Base-by-base conservation (phyloP, 2,797 vertebrate species). In the Natrix natrix region DNA sequence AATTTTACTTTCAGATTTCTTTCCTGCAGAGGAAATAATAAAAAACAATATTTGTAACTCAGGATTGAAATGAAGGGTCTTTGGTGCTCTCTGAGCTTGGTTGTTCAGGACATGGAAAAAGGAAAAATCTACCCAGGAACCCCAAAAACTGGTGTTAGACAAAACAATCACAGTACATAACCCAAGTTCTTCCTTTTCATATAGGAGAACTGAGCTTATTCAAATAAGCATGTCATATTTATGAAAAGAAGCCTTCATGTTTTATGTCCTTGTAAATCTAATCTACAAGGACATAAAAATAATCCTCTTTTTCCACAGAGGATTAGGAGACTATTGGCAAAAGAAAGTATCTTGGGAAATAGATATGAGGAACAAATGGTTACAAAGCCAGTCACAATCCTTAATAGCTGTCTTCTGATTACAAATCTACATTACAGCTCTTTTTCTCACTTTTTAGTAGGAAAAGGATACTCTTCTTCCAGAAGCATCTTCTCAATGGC, bases 391-490 rank as follows among this genome's bases (percentile, higher is more conserved):
- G 16, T 63, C 52, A 43, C 32, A 59, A 74, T 54, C 17, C 26
- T 37, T 7, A 57, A 69, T 37, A 10, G 14, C 12, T 16, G 14
- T 14, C 5, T 66, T 8, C 12, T 90, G 60, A 88, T 24, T 83
- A 55, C 43, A 54, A 91, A 8, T 11, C 61, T 87, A 7, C 89
- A 83, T 14, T 54, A 86, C 55, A 0, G 90, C 74, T 20, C 43
- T 22, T 16, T n/a, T 91, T 93, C 78, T 91, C 92, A 4, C 37
- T n/a, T 2, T 26, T 1, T 86, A 61, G 56, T 5, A 94, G 59
- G 4, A 69, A 96, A 98, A 99, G 98, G 99, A 99, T 99, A 99
- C 98, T 99, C 98, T 97, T 99, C 99, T 96, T 99, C 99, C 96
- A 99, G 97, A 95, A 99, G 96, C 99, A 99, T 99, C 95, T 98